phyloP scores from a whole-genome alignment of 2,888 invertebrate species.

The Lacanobia oleracea region DNA sequence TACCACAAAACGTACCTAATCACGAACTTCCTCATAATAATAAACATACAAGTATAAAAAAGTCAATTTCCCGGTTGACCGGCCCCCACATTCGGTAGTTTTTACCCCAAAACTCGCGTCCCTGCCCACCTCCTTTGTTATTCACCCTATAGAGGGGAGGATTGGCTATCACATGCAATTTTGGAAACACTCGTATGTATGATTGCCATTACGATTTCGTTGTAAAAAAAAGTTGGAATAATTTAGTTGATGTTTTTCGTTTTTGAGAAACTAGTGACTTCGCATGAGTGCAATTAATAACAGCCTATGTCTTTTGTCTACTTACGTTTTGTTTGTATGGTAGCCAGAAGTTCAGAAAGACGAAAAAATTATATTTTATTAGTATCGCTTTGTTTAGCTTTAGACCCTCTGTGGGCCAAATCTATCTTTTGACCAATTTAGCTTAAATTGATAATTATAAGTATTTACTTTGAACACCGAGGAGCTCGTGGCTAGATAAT shows the following conservation, averaged over 20 bases:
- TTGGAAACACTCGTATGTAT: constrained; percentile 49
- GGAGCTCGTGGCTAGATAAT: too few species aligned
- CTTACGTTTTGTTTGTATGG: too few species aligned
- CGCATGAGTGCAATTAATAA: too few species aligned
- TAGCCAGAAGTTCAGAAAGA: too few species aligned
- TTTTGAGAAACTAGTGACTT: neutral
- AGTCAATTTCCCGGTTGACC: constrained; percentile 75
- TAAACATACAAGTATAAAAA: constrained; percentile 61
- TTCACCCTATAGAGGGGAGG: constrained; percentile 66
- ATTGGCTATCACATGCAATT: constrained; percentile 68
- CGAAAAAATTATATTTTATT: too few species aligned
- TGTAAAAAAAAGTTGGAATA: constrained; percentile 17
- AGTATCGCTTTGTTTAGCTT: too few species aligned
- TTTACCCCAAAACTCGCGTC: constrained; percentile 78
- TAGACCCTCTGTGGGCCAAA: too few species aligned
- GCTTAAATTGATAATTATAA: too few species aligned
- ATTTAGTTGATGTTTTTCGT: neutral
- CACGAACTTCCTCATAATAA: constrained; percentile 31
- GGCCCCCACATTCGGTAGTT: constrained; percentile 70
- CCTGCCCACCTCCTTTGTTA: constrained; percentile 75
- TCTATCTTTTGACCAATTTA: too few species aligned
- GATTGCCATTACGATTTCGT: constrained; percentile 28
- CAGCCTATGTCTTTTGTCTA: too few species aligned
- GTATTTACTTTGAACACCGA: too few species aligned
- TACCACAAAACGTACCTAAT: constrained; percentile 33